These are phyloP conservation scores for Noctua comes DNA, from an alignment of 2,888 invertebrate genomes.

Conservation along the genomic window DNA sequence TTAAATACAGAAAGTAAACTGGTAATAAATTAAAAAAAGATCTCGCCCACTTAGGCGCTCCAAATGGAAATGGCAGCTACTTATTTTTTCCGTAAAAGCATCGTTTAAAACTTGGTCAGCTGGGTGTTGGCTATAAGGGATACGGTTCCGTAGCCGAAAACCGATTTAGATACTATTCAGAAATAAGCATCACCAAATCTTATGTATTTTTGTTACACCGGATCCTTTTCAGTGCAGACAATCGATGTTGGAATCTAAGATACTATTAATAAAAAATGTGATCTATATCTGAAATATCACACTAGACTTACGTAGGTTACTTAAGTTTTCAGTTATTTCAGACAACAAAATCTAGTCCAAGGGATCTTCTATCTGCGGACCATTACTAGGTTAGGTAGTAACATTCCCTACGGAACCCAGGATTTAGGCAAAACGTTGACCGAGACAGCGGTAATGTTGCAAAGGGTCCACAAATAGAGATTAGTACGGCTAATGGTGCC, in stretches of 20 bases:
- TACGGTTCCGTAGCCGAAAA: slow-evolving; percentile 59
- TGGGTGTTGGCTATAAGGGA: slow-evolving; percentile 51
- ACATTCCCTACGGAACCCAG: slow-evolving; percentile 60
- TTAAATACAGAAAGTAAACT: slow-evolving; percentile 78
- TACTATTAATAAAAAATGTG: background rate
- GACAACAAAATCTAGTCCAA: background rate
- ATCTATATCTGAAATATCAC: background rate
- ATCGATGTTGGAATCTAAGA: background rate
- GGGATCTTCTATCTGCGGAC: too few relatives aligned
- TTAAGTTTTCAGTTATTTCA: background rate
- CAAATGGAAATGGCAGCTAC: slow-evolving; percentile 82
- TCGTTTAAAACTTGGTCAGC: slow-evolving; percentile 83
- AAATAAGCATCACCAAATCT: background rate
- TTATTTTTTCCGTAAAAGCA: slow-evolving; percentile 85
- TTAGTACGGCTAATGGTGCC: slow-evolving; percentile 85
- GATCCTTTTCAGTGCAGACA: background rate
- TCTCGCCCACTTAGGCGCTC: slow-evolving; percentile 81
- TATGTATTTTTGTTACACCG: background rate
- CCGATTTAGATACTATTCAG: slow-evolving; percentile 14
- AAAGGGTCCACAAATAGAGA: slow-evolving; percentile 82
- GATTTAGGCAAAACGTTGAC: slow-evolving; percentile 77
- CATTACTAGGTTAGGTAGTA: too few relatives aligned
- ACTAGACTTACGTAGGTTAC: background rate
- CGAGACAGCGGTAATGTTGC: slow-evolving; percentile 73
- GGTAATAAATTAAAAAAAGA: slow-evolving; percentile 81